Conservation (phyloP, 2,113 vertebrate genomes). For the Pogonocichla stellata region DNA sequence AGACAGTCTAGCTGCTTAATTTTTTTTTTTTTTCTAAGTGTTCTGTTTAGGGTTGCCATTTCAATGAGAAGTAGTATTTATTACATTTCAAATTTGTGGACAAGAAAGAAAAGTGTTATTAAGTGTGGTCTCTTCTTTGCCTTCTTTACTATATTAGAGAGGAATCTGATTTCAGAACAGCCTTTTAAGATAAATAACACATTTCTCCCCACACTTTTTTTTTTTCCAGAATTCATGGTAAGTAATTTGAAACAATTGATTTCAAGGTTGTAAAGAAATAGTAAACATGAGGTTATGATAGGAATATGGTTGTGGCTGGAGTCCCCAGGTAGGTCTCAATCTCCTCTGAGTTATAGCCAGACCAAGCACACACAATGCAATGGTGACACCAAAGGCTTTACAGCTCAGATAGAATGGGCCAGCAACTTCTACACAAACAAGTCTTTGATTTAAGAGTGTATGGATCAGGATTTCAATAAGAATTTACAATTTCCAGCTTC, state of each 20-base stretch:
- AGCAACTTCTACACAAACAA: neutral
- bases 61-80: conserved; percentile 30
- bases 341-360: neutral
- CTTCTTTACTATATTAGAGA: neutral
- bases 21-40: conserved; percentile 14
- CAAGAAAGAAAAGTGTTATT: conserved; percentile 24
- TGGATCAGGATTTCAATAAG: neutral
- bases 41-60: conserved; percentile 24
- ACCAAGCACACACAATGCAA: neutral
- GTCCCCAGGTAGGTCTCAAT: neutral
- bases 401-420: neutral
- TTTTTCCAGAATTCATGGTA: neutral
- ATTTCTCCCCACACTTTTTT: neutral
- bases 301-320: neutral
- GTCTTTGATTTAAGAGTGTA: neutral
- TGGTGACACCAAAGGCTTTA: neutral
- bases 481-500: neutral
- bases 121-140: neutral
- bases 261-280: neutral
- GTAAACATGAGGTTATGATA: neutral
- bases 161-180: neutral
- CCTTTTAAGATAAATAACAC: conserved; percentile 33
- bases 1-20: conserved; percentile 52
- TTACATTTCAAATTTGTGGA: conserved; percentile 19
- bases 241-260: neutral